Conservation (phyloP, 2,797 vertebrate species). For the Lithobates sylvaticus region DNA sequence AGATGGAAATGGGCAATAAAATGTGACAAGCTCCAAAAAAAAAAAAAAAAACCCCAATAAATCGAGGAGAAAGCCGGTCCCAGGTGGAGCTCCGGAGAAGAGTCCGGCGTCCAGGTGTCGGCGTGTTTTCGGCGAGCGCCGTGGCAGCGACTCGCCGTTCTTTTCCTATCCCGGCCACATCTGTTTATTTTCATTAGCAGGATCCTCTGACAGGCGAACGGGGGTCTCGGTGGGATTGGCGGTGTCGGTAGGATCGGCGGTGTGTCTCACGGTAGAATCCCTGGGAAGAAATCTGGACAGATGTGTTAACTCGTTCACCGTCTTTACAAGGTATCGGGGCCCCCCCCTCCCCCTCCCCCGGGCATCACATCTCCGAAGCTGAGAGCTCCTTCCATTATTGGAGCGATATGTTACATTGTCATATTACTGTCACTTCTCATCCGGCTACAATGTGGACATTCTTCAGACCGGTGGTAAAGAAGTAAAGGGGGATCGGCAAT, state of each 20-base stretch:
- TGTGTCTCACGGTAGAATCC: not conserved
- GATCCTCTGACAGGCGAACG: constrained; percentile 52
- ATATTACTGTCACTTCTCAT: too few species aligned
- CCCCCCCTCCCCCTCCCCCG: too few species aligned
- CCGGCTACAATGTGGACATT: too few species aligned
- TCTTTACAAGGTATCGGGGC: too few species aligned
- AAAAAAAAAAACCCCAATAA: not conserved
- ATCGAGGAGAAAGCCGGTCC: constrained; percentile 48
- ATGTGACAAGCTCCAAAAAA: constrained; percentile 43
- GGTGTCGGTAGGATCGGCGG: too few species aligned
- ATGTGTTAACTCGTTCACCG: constrained; percentile 33
- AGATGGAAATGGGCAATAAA: constrained; percentile 39
- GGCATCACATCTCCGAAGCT: too few species aligned
- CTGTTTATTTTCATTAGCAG: constrained; percentile 61
- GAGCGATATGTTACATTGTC: too few species aligned
- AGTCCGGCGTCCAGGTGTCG: constrained; percentile 49
- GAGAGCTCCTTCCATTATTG: too few species aligned
- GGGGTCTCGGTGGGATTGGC: constrained; percentile 49
- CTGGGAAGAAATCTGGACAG: constrained; percentile 30
- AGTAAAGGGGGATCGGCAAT: too few species aligned
- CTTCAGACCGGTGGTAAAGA: too few species aligned
- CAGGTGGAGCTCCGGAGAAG: constrained; percentile 20
- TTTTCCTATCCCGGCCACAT: constrained; percentile 50
- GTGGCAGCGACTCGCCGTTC: constrained; percentile 46
- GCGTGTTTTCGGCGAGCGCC: constrained; percentile 17